phyloP scores from a whole-genome alignment of 2,888 invertebrate genomes.

The Adelognathus sp. region DNA sequence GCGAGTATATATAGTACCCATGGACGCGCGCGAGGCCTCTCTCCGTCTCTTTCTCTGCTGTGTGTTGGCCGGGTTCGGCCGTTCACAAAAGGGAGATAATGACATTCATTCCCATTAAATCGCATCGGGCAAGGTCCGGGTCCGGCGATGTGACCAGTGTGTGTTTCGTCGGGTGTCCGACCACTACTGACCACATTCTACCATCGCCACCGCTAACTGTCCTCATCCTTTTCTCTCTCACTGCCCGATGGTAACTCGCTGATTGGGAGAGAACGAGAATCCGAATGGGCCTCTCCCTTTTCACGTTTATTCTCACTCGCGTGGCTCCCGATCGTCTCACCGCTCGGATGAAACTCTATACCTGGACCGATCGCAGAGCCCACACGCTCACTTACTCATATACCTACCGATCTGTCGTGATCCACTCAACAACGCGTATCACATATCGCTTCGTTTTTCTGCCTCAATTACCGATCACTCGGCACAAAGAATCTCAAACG shows the following conservation, averaged over 20 bases:
- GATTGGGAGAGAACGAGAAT: slow-evolving; percentile 1
- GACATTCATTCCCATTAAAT: slow-evolving; percentile 59
- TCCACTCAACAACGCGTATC: not conserved
- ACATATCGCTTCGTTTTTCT: not conserved
- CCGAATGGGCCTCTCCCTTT: not conserved
- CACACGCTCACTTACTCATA: not conserved
- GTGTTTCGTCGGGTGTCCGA: not conserved
- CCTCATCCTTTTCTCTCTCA: not conserved
- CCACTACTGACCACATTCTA: not conserved
- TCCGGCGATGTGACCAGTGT: not conserved
- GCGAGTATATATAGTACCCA: too few relatives aligned
- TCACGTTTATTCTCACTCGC: not conserved
- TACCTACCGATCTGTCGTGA: not conserved
- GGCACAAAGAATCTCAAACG: not conserved
- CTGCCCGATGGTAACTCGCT: slow-evolving; percentile 5
- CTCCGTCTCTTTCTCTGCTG: not conserved
- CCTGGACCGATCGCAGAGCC: not conserved
- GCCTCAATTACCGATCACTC: not conserved
- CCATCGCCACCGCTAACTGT: not conserved
- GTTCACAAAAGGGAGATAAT: slow-evolving; percentile 57
- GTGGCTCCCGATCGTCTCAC: not conserved
- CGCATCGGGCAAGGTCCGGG: slow-evolving; percentile 35
- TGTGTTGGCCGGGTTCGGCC: too few relatives aligned
- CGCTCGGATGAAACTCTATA: not conserved
- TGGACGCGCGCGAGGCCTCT: not conserved